Conservation (phyloP, 2,113 vertebrate genomes). For the Centrocercus urophasianus region DNA sequence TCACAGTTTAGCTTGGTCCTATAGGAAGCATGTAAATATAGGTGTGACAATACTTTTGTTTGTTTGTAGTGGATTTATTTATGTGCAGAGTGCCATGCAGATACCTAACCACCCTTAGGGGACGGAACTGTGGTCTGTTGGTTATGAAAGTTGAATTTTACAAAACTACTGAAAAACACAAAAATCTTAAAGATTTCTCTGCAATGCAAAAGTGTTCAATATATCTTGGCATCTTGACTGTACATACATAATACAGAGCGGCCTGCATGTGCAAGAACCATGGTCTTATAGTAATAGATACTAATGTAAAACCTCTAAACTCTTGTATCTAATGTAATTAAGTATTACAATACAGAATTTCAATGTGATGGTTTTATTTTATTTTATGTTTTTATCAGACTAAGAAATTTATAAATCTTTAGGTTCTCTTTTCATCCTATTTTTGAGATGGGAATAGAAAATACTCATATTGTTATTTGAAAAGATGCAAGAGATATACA, state of each 20-base stretch:
- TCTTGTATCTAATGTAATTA: background rate
- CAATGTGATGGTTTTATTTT: background rate
- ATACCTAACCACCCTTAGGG: background rate
- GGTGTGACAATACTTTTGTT: rapidly evolving
- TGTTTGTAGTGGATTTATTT: background rate
- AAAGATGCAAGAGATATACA: background rate
- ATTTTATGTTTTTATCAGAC: background rate
- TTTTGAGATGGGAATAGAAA: background rate
- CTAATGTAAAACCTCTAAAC: background rate
- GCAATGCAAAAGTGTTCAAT: background rate
- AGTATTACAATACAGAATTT: background rate
- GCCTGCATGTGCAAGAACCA: rapidly evolving
- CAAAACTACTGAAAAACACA: background rate
- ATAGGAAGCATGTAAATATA: background rate
- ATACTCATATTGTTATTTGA: background rate
- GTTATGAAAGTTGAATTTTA: background rate
- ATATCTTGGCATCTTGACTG: background rate
- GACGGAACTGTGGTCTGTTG: background rate
- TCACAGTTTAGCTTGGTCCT: background rate
- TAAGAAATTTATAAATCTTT: background rate
- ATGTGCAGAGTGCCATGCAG: rapidly evolving
- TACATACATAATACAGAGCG: background rate
- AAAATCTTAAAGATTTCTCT: background rate
- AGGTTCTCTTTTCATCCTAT: background rate
- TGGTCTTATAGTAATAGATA: background rate